Evolutionary conservation across 2,113 vertebrate species (phyloP).

Genomic region (Limnothrissa miodon): DNA sequence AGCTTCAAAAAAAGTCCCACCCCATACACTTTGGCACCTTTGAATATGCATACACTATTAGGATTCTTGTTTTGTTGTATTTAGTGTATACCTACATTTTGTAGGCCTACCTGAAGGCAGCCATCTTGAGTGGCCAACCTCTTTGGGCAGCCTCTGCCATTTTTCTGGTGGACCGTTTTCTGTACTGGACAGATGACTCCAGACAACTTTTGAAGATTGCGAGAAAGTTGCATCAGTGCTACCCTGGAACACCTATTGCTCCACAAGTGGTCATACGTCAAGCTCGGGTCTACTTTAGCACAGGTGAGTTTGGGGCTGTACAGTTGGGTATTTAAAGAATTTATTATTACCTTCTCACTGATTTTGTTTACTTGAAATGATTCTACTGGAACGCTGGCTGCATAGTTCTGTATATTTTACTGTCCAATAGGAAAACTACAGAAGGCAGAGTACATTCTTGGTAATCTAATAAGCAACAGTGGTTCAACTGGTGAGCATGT

Average conservation of each 20-base stretch:
- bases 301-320: slow-evolving; percentile 67
- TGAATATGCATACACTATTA: no score
- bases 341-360: slow-evolving; percentile 10
- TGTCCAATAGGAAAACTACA: slow-evolving; percentile 82
- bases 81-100: slow-evolving; percentile 15
- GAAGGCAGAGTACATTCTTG: slow-evolving; percentile 92
- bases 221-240: slow-evolving; percentile 75
- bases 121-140: slow-evolving; percentile 72
- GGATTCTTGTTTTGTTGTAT: not conserved
- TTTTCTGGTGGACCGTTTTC: slow-evolving; percentile 85
- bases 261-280: slow-evolving; percentile 91
- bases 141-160: slow-evolving; percentile 69
- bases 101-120: slow-evolving; percentile 76
- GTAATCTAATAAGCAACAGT: slow-evolving; percentile 80
- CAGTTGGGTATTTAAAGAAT: not conserved
- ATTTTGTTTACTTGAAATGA: not conserved
- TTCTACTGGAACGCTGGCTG: not conserved
- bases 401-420: not conserved
- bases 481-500: slow-evolving; percentile 80
- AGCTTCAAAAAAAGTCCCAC: no score
- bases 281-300: slow-evolving; percentile 81
- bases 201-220: slow-evolving; percentile 75
- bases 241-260: slow-evolving; percentile 73
- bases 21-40: no score
- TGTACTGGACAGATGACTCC: slow-evolving; percentile 87